Conservation (phyloP, 2,888 invertebrate species). For the Sinopyrophorus schimmeli region DNA sequence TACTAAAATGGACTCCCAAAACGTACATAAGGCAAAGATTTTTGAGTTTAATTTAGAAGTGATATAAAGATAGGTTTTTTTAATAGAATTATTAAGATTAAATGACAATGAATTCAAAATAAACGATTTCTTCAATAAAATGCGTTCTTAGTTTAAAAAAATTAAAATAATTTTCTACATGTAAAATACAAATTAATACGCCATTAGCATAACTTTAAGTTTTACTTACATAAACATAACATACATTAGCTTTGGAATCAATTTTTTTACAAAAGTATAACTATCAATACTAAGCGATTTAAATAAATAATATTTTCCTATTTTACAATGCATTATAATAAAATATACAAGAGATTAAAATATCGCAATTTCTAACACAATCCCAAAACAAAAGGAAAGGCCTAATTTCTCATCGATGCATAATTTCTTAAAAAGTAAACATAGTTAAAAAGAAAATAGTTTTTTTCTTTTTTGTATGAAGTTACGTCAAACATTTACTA, state of each 20-base stretch:
- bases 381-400: conserved; percentile 14
- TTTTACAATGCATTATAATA: conserved; percentile 17
- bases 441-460: too few relatives aligned
- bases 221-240: conserved; percentile 31
- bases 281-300: conserved; percentile 18
- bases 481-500: conserved; percentile 30
- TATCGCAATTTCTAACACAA: conserved; percentile 1
- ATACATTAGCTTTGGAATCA: conserved; percentile 28
- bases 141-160: too few relatives aligned
- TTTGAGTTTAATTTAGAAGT: too few relatives aligned
- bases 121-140: too few relatives aligned
- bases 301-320: conserved; percentile 21
- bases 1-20: too few relatives aligned
- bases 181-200: too few relatives aligned
- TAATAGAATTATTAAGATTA: too few relatives aligned
- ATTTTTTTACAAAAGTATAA: conserved; percentile 28
- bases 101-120: too few relatives aligned
- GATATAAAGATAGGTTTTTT: too few relatives aligned
- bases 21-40: too few relatives aligned
- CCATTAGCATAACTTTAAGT: conserved; percentile 24
- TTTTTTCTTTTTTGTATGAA: conserved; percentile 25
- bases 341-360: conserved; percentile 18
- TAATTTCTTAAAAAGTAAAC: conserved; percentile 7
- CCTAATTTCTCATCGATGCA: conserved; percentile 29
- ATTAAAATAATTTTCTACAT: too few relatives aligned